Conservation (phyloP, 2,113 vertebrate genomes). For the Acrocephalus kingi region DNA sequence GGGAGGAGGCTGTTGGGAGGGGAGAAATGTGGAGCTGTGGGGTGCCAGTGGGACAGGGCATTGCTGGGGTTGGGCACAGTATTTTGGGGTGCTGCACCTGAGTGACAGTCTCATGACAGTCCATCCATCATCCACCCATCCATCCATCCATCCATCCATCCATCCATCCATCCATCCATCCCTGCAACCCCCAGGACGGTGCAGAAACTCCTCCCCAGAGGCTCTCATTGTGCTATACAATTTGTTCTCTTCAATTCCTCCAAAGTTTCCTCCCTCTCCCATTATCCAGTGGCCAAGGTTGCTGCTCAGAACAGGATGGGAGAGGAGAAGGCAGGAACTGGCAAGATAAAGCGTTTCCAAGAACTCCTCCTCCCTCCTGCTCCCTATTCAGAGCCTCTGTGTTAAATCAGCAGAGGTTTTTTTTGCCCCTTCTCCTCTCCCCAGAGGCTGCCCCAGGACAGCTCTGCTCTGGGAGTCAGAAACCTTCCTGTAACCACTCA, state of each 20-base stretch:
- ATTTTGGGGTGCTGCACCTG: neutral
- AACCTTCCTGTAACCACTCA: neutral
- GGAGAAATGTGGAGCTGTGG: neutral
- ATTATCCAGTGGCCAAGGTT: neutral
- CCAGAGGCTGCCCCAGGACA: neutral
- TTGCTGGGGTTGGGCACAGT: accelerated
- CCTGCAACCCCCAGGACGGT: neutral
- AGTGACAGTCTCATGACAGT: neutral
- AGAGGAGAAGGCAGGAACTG: neutral
- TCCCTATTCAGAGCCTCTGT: neutral
- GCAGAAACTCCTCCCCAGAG: neutral
- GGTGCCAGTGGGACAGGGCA: neutral
- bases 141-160: neutral
- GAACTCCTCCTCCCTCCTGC: neutral
- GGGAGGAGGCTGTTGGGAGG: neutral
- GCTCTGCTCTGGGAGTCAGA: neutral
- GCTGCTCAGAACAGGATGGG: neutral
- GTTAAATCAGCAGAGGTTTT: neutral
- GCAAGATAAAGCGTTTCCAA: neutral
- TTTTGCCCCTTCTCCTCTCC: neutral
- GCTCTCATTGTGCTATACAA: neutral
- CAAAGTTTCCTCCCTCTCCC: neutral
- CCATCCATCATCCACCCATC: neutral
- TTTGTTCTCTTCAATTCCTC: neutral
- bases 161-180: neutral